phyloP scores from a whole-genome alignment of 1,140 invertebrate genomes.

The Acyrthosiphon pisum region DNA sequence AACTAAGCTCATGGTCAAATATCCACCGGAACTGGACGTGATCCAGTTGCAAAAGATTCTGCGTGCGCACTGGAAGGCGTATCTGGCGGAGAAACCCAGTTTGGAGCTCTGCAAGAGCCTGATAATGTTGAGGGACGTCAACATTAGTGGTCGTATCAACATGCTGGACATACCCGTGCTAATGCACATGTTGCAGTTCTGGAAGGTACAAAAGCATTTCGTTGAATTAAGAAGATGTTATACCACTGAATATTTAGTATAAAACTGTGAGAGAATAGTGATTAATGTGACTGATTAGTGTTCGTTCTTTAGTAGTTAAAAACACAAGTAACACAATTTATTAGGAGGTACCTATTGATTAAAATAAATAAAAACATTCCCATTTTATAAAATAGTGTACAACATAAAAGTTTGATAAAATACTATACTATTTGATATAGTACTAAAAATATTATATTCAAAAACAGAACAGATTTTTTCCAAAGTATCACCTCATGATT shows the following conservation, averaged over 20 bases:
- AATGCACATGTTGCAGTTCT: constrained; percentile 73
- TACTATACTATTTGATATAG: too few species aligned
- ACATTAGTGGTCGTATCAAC: constrained; percentile 71
- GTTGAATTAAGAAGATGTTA: too few species aligned
- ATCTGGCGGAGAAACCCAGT: constrained; percentile 67
- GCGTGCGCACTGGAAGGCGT: constrained; percentile 69
- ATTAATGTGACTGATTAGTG: too few species aligned
- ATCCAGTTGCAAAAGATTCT: constrained; percentile 70
- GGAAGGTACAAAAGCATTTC: constrained; percentile 66
- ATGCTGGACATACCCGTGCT: constrained; percentile 69
- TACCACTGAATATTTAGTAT: neutral
- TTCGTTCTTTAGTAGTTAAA: neutral
- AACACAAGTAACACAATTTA: neutral
- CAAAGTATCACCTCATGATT: too few species aligned
- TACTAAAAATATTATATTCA: too few species aligned
- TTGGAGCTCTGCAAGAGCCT: constrained; percentile 72
- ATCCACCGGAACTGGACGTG: constrained; percentile 73
- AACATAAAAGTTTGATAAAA: neutral
- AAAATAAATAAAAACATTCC: neutral
- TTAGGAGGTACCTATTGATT: neutral
- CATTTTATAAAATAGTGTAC: neutral
- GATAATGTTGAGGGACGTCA: constrained; percentile 73
- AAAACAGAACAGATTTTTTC: too few species aligned
- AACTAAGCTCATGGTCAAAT: constrained; percentile 67
- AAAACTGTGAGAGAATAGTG: neutral